Conservation (phyloP, 2,888 invertebrate genomes). For the Apoda limacodes region DNA sequence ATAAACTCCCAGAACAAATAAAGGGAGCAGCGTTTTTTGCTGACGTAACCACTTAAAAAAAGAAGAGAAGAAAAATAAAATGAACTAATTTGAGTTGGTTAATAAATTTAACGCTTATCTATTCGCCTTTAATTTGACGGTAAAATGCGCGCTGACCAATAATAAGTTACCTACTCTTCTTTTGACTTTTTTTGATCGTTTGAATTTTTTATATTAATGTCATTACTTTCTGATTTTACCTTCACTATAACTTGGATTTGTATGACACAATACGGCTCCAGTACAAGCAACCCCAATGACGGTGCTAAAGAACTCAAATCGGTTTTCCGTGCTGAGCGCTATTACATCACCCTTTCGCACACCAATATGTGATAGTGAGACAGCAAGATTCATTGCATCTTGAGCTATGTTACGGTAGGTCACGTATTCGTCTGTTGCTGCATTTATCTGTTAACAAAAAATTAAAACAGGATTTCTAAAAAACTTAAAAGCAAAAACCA, state of each 20-base stretch:
- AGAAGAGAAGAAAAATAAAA: too few species aligned
- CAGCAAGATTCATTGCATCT: constrained; percentile 28
- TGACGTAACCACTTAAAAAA: too few species aligned
- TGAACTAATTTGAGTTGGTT: too few species aligned
- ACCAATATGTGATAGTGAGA: constrained; percentile 30
- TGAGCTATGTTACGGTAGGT: constrained; percentile 29
- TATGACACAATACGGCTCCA: constrained; percentile 34
- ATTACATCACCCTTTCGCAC: constrained; percentile 36
- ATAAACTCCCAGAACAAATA: too few species aligned
- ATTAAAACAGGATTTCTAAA: neutral
- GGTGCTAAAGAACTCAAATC: constrained; percentile 35
- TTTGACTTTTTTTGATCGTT: neutral
- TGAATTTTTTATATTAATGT: neutral
- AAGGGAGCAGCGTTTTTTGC: too few species aligned
- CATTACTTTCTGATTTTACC: constrained; percentile 27
- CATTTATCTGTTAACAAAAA: constrained; percentile 18
- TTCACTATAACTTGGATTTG: constrained; percentile 33
- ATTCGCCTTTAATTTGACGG: too few species aligned
- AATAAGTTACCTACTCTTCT: too few species aligned
- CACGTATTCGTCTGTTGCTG: constrained; percentile 21
- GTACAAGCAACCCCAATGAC: constrained; percentile 31
- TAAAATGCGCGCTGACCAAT: too few species aligned
- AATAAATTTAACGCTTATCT: too few species aligned
- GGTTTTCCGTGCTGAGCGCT: constrained; percentile 40
- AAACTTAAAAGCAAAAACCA: too few species aligned